Percentiles rank a stretch among this genome's conserved stretches.
Evolutionary conservation across 2,888 invertebrate genomes (phyloP).

Genomic region (Syritta pipiens): DNA sequence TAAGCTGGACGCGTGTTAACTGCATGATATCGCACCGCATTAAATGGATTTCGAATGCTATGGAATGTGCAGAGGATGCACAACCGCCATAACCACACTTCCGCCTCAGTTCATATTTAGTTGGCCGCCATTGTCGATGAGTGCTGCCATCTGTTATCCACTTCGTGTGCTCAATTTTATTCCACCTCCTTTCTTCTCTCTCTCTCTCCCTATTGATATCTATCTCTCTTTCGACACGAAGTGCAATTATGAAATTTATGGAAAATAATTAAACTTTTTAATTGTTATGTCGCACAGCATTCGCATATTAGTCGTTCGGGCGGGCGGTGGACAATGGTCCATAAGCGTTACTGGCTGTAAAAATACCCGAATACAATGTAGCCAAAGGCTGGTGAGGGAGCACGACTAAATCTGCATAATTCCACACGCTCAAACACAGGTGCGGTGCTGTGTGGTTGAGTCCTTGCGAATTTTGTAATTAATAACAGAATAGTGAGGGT

Average conservation of each 20-base stretch:
- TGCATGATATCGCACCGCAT: slow-evolving; percentile 63
- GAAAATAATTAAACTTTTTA: slow-evolving; percentile 57
- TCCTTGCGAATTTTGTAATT: slow-evolving; percentile 60
- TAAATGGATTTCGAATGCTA: slow-evolving; percentile 51
- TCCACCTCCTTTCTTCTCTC: no score
- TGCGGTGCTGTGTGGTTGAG: slow-evolving; percentile 16
- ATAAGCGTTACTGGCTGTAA: slow-evolving; percentile 46
- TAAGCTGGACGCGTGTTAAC: slow-evolving; percentile 67
- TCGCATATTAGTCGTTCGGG: slow-evolving; percentile 33
- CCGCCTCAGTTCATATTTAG: slow-evolving; percentile 67
- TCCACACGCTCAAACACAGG: neutral
- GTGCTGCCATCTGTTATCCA: slow-evolving; percentile 65
- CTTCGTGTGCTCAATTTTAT: neutral
- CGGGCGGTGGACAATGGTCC: slow-evolving; percentile 23
- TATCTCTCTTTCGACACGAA: no score
- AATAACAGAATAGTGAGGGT: slow-evolving; percentile 40
- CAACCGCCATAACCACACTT: slow-evolving; percentile 29
- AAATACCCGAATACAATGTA: slow-evolving; percentile 30
- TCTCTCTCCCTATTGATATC: no score
- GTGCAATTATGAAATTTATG: slow-evolving; percentile 62
- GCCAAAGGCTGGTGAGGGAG: neutral
- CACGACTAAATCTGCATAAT: neutral
- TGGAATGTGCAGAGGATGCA: slow-evolving; percentile 18
- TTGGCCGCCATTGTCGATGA: slow-evolving; percentile 49
- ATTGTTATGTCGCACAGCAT: slow-evolving; percentile 38